A percentile compares a stretch with the other conserved stretches of the same genome.
phyloP scores from a whole-genome alignment of 92 coral and sea anemone genomes.

The Anthopleura xanthogrammica region DNA sequence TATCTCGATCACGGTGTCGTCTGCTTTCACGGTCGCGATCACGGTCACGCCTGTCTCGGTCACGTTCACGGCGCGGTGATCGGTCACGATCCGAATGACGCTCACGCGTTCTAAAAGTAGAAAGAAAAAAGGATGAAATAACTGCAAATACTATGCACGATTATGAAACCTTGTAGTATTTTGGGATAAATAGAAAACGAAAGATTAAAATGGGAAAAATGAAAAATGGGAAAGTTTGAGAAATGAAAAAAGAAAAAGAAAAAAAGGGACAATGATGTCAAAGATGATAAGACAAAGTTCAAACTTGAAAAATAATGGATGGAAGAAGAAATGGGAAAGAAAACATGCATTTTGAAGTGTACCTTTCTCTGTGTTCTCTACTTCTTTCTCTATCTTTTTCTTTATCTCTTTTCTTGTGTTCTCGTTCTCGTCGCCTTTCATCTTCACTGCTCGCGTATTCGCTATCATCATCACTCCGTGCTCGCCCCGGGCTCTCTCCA shows the following conservation, averaged over 20 bases:
- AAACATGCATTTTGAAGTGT: neutral
- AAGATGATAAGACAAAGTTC: neutral
- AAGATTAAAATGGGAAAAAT: neutral
- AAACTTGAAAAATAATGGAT: neutral
- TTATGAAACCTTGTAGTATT: neutral
- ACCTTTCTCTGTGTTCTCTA: conserved; percentile 91
- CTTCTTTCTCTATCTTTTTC: conserved; percentile 82
- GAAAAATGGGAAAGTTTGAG: neutral
- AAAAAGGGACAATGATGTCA: neutral
- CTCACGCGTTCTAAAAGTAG: conserved; percentile 39
- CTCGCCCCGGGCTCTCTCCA: conserved; percentile 75
- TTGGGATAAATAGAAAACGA: neutral
- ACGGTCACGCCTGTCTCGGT: conserved; percentile 69
- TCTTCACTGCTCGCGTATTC: conserved; percentile 95
- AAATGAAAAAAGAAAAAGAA: neutral
- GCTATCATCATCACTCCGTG: conserved; percentile 87
- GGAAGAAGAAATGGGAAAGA: neutral
- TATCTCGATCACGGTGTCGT: conserved; percentile 92
- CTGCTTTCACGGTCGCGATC: conserved; percentile 88
- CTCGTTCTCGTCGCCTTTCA: conserved; percentile 83
- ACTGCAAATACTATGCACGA: neutral
- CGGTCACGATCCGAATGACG: conserved; percentile 71
- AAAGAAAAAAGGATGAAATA: neutral
- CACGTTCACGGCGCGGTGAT: conserved; percentile 88
- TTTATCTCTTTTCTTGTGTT: conserved; percentile 87